Evolutionary conservation across 1,140 invertebrate genomes (phyloP).

Genomic region (Heliothis virescens): DNA sequence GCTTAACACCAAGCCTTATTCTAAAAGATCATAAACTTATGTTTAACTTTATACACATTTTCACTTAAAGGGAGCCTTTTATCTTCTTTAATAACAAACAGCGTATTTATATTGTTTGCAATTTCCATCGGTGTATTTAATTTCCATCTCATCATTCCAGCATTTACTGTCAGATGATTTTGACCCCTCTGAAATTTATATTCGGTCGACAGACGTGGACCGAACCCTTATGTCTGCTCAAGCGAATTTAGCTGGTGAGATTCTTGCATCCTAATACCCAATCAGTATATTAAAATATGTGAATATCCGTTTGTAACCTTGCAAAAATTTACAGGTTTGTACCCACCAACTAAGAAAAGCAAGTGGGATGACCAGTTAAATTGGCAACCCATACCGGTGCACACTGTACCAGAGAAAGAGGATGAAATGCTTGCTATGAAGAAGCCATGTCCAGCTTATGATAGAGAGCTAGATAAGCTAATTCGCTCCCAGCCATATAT

Average conservation of each 20-base stretch:
- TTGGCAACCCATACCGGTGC: slow-evolving; percentile 97
- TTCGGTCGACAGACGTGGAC: slow-evolving; percentile 94
- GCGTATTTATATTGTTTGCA: background rate
- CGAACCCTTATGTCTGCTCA: slow-evolving; percentile 96
- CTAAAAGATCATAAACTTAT: no score
- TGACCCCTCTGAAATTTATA: slow-evolving; percentile 88
- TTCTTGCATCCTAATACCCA: background rate
- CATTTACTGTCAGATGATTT: slow-evolving; percentile 85
- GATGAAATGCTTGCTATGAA: slow-evolving; percentile 90
- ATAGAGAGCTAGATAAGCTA: slow-evolving; percentile 86
- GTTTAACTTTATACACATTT: no score
- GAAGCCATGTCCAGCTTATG: slow-evolving; percentile 89
- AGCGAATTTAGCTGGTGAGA: slow-evolving; percentile 90
- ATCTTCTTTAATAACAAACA: background rate
- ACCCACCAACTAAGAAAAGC: slow-evolving; percentile 87
- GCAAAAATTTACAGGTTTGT: slow-evolving; percentile 84
- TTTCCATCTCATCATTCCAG: slow-evolving; percentile 54
- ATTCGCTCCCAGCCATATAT: slow-evolving; percentile 87
- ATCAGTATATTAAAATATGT: background rate
- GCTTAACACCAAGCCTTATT: no score
- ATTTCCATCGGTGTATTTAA: background rate
- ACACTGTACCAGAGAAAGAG: slow-evolving; percentile 89
- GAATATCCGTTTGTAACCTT: slow-evolving; percentile 23
- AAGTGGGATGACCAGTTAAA: slow-evolving; percentile 90
- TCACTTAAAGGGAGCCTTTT: no score